A percentile compares a stretch with the other conserved stretches of the same genome.
Evolutionary conservation across 1,140 invertebrate genomes (phyloP).

Genomic region (Bombus polaris): DNA sequence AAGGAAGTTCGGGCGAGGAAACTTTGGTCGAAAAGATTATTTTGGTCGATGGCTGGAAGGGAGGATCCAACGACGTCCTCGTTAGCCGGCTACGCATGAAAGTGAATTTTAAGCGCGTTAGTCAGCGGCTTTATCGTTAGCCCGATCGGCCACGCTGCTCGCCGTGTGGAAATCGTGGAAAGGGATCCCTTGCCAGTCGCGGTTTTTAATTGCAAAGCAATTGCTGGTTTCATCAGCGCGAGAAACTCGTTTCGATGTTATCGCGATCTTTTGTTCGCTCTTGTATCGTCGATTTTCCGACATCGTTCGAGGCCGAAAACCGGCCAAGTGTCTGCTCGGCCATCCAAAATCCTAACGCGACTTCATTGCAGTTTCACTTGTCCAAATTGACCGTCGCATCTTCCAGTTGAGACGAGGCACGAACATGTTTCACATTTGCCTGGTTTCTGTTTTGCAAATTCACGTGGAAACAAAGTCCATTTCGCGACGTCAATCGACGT

Average conservation of each 20-base stretch:
- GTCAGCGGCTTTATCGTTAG: slow-evolving; percentile 7
- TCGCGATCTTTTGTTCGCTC: neutral
- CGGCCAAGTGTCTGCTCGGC: too few species aligned
- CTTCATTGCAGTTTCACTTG: too few species aligned
- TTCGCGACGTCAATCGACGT: too few species aligned
- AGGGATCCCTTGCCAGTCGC: neutral
- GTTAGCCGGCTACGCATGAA: slow-evolving; percentile 10
- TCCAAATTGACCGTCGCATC: too few species aligned
- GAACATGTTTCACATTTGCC: too few species aligned
- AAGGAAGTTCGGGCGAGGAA: too few species aligned
- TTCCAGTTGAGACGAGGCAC: too few species aligned
- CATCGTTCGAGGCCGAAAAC: neutral
- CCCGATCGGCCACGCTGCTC: slow-evolving; percentile 1
- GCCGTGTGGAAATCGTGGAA: slow-evolving; percentile 35
- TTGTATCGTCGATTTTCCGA: slow-evolving; percentile 14
- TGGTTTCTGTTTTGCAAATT: too few species aligned
- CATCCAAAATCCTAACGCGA: too few species aligned
- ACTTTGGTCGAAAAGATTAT: too few species aligned
- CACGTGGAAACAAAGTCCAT: too few species aligned
- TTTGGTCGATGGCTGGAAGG: too few species aligned
- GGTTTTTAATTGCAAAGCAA: slow-evolving; percentile 2
- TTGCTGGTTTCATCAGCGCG: slow-evolving; percentile 18
- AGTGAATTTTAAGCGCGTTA: slow-evolving; percentile 38
- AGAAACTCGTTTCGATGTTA: neutral
- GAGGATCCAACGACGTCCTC: neutral